Evolutionary conservation across 2,797 vertebrate genomes (phyloP).

Genomic region (Anas acuta): DNA sequence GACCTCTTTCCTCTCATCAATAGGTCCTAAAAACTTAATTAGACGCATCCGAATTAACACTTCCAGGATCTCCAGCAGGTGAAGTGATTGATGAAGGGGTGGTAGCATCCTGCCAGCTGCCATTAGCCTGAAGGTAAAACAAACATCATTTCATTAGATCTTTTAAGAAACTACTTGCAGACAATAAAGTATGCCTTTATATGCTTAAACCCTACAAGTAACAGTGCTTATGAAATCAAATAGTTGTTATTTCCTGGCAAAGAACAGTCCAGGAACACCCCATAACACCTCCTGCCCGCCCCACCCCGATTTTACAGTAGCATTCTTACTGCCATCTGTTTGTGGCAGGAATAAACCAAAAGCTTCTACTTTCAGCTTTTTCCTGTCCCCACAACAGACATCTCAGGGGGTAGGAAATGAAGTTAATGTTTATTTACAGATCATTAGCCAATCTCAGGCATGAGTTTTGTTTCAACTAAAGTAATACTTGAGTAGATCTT

Average conservation of each 20-base stretch:
- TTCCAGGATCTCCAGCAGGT: constrained; percentile 83
- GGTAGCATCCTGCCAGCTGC: constrained; percentile 87
- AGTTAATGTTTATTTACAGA: background rate
- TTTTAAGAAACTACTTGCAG: background rate
- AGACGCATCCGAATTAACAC: constrained; percentile 86
- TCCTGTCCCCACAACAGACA: background rate
- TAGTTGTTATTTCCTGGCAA: background rate
- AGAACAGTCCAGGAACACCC: background rate
- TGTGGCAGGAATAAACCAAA: background rate
- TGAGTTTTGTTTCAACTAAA: background rate
- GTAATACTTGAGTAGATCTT: constrained; percentile 43
- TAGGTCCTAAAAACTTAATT: constrained; percentile 75
- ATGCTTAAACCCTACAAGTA: background rate
- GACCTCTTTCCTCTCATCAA: constrained; percentile 57
- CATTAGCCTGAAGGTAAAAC: constrained; percentile 79
- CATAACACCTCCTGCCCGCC: background rate
- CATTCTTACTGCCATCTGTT: background rate
- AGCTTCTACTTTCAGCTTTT: background rate
- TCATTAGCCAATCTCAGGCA: background rate
- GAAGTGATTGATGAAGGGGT: constrained; percentile 83
- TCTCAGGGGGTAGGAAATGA: too few relatives aligned
- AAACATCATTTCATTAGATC: background rate
- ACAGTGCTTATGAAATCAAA: background rate
- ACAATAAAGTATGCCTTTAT: background rate
- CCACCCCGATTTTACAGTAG: background rate